Evolutionary conservation across 2,113 vertebrate genomes (phyloP), one percentile per base, ranked within the genome.

Genomic region (Plotosus lineatus): DNA sequence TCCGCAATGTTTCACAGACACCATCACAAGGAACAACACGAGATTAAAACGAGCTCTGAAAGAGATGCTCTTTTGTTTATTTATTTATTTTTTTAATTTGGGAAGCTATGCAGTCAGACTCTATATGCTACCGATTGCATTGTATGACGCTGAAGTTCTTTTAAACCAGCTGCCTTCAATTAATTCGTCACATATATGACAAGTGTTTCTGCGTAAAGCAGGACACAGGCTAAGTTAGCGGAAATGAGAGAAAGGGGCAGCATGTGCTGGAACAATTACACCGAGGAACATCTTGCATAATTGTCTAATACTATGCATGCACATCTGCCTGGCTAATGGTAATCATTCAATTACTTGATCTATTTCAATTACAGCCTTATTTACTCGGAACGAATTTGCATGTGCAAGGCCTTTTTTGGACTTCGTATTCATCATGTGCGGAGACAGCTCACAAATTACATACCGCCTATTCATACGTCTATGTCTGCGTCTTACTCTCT

Each of bases 201-300:
- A 31, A 28, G 71, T 33, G 71, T 51, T 31, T 33, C 75, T 17
- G 33, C 60, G 76, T 40, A 38, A 63, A 33, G 23, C 65, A 40
- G 60, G 46, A 40, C 53, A 31, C 44, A 0, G 63, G 55, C 36
- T 69, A 77, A 75, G 73, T 55, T 40, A 19, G 38, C 21, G 15
- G 46, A 55, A 72, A 61, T 17, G 33, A 66, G 75, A 58, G 66
- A 69, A 65, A 0, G 9, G 60, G 65, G 72, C 78, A 69, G 66
- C 77, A 55, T 80, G 81, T 60, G 75, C 75, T 53, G 82, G 58
- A 65, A 80, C 42, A 85, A 86, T 75, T 74, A 81, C 63, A 81
- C 56, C 44, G 63, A 78, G 77, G 82, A 82, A 81, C 78, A 83
- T 75, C 85, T 83, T 81, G 78, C 44, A 31, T 86, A 83, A 81